These are phyloP conservation scores for Pristiophorus japonicus DNA, from an alignment of 2,113 vertebrate genomes.

Conservation along the genomic window DNA sequence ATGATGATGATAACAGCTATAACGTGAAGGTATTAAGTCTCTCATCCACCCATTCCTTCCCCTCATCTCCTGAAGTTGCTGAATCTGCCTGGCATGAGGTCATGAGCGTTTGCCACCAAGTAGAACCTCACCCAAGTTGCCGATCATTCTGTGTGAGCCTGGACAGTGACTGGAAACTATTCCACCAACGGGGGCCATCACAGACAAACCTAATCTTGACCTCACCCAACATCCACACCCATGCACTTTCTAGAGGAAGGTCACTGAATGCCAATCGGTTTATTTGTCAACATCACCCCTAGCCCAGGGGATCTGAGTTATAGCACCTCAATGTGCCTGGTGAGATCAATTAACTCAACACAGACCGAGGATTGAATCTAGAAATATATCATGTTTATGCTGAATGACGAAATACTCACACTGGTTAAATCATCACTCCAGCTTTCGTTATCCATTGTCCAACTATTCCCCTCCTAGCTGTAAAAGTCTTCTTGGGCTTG, in stretches of 20 bases:
- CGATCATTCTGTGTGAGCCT: neutral
- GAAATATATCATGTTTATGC: neutral
- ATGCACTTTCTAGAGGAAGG: neutral
- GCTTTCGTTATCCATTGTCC: neutral
- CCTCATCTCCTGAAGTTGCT: neutral
- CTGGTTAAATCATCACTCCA: neutral
- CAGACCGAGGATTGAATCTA: neutral
- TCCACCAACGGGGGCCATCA: no score
- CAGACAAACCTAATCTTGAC: neutral
- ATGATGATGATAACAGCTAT: no score
- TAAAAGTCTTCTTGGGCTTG: neutral
- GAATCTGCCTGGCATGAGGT: neutral
- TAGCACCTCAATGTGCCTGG: neutral
- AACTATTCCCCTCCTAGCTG: neutral
- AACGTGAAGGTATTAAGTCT: neutral
- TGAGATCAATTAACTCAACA: neutral
- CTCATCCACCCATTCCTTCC: neutral
- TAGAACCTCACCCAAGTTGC: neutral
- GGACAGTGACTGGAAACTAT: neutral
- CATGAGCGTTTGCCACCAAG: neutral
- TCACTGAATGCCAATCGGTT: neutral
- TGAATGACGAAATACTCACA: neutral
- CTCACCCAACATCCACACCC: neutral
- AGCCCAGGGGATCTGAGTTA: neutral
- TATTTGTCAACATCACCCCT: neutral